Evolutionary conservation across 1,140 invertebrate genomes (phyloP).

Genomic region (Doryteuthis pealeii): DNA sequence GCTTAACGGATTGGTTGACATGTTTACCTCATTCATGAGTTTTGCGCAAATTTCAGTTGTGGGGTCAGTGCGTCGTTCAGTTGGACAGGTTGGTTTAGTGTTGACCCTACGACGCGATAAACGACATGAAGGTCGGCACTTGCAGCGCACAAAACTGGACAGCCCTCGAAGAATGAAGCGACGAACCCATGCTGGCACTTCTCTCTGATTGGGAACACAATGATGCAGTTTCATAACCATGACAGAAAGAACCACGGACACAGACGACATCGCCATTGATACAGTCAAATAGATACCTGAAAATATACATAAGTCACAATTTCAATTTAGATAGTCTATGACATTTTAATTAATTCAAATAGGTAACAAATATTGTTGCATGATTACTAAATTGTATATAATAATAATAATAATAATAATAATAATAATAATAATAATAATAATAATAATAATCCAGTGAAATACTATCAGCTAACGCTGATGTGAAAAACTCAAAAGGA

Average conservation of each 20-base stretch:
- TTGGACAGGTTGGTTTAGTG: background rate
- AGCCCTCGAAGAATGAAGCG: slow-evolving; percentile 20
- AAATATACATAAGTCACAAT: slow-evolving; percentile 6
- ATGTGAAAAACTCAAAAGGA: no score
- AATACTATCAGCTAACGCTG: no score
- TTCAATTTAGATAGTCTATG: no score
- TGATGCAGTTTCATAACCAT: slow-evolving; percentile 57
- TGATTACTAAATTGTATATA: no score
- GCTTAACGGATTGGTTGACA: background rate
- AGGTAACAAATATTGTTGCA: no score
- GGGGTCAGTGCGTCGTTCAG: background rate
- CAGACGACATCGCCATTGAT: slow-evolving; percentile 63
- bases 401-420: no score
- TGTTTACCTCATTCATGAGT: background rate
- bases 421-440: no score
- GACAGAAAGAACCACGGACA: slow-evolving; percentile 65
- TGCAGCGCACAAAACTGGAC: slow-evolving; percentile 32
- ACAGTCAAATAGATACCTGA: slow-evolving; percentile 58
- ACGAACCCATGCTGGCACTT: slow-evolving; percentile 44
- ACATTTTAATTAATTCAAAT: no score
- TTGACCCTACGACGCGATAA: background rate
- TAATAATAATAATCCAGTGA: no score
- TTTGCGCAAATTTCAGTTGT: background rate
- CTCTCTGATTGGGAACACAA: slow-evolving; percentile 41
- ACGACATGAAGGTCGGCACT: background rate